A percentile compares a stretch with the other conserved stretches of the same genome.
These are phyloP conservation scores for Ganaspis brasiliensis DNA, from an alignment of 2,888 invertebrate species.

Conservation along the genomic window DNA sequence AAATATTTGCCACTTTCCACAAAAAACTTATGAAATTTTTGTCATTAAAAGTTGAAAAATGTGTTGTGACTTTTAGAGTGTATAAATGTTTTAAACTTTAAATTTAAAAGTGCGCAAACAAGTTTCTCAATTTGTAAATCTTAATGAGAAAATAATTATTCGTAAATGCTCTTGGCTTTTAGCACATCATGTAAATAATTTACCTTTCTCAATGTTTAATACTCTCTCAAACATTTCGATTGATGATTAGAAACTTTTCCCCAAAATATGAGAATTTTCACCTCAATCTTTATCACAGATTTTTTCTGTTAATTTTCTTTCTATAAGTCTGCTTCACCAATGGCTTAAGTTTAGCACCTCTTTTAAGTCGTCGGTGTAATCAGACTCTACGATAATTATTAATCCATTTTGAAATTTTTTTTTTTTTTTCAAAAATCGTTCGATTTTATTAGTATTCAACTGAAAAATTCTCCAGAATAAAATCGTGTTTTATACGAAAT, in stretches of 20 bases:
- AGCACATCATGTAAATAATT: slow-evolving; percentile 18
- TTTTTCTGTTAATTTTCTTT: neutral
- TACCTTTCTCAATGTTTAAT: slow-evolving; percentile 43
- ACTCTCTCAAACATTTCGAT: slow-evolving; percentile 50
- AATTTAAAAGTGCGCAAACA: slow-evolving; percentile 30
- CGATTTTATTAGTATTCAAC: too few species aligned
- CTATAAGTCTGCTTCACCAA: neutral
- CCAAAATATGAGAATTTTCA: slow-evolving; percentile 64
- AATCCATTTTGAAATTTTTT: too few species aligned
- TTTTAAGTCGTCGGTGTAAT: too few species aligned
- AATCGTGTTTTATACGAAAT: too few species aligned
- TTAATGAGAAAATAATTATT: slow-evolving; percentile 37
- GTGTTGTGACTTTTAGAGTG: slow-evolving; percentile 54
- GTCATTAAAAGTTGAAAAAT: neutral
- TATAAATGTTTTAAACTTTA: slow-evolving; percentile 56
- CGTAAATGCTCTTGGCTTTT: slow-evolving; percentile 31
- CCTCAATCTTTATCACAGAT: neutral
- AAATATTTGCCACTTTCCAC: neutral
- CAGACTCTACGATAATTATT: neutral
- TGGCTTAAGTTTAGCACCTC: neutral
- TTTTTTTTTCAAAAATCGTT: too few species aligned
- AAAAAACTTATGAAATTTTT: slow-evolving; percentile 43
- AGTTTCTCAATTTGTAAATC: slow-evolving; percentile 18
- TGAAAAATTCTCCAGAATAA: too few species aligned
- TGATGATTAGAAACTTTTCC: slow-evolving; percentile 63